These are phyloP conservation scores for human DNA, from an alignment of 2,113 vertebrate species.

Conservation along the genomic window GRCh38 chr7:70711001-70711500, in stretches of 20 bases:
- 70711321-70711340: conserved; percentile 76
- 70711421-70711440: conserved; percentile 84
- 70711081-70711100: background rate
- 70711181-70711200: background rate
- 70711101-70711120: rapidly evolving
- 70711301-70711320: conserved; percentile 72
- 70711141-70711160: rapidly evolving
- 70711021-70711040: rapidly evolving
- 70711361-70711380: conserved; percentile 76
- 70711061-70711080: rapidly evolving
- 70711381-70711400: conserved; percentile 80
- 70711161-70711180: background rate
- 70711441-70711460: conserved; percentile 73
- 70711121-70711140: background rate
- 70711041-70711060: background rate
- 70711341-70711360: conserved; percentile 75
- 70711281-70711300: conserved; percentile 73
- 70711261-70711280: conserved; percentile 72
- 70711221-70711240: background rate
- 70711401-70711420: conserved; percentile 82
- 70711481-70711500: conserved; percentile 78
- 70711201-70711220: background rate
- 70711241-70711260: conserved; percentile 62
- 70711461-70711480: conserved; percentile 85
- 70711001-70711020: background rate